Percentiles rank a stretch among this genome's conserved stretches.
Evolutionary conservation across 2,888 invertebrate genomes (phyloP).

Genomic region (Cecidostiba fungosa): DNA sequence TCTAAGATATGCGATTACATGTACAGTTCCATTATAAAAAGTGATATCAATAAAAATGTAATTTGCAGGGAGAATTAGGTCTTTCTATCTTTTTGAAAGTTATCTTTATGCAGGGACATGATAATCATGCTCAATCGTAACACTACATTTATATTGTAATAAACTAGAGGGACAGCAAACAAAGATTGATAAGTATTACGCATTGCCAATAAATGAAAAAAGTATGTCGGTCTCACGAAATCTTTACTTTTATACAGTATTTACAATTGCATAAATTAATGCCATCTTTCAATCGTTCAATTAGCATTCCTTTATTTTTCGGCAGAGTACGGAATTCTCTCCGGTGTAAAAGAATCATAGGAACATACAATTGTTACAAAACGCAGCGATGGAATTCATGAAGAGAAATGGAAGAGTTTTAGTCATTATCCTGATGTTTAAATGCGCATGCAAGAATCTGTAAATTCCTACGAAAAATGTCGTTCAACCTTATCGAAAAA

Average conservation of each 20-base stretch:
- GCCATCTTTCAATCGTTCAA: constrained; percentile 57
- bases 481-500: constrained; percentile 15
- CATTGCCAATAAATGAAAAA: constrained; percentile 60
- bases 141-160: constrained; percentile 49
- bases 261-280: constrained; percentile 64
- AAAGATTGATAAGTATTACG: constrained; percentile 61
- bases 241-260: constrained; percentile 64
- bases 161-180: constrained; percentile 46
- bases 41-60: constrained; percentile 46
- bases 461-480: constrained; percentile 40
- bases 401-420: constrained; percentile 48
- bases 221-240: constrained; percentile 53
- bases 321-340: constrained; percentile 53
- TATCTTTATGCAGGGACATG: constrained; percentile 28
- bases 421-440: constrained; percentile 13
- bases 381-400: constrained; percentile 19
- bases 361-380: constrained; percentile 49
- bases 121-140: constrained; percentile 56
- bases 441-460: background rate
- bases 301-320: constrained; percentile 53
- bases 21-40: constrained; percentile 64
- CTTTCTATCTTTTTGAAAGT: constrained; percentile 39
- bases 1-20: constrained; percentile 61
- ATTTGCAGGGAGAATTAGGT: constrained; percentile 20
- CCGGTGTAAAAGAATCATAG: constrained; percentile 43